Evolutionary conservation across 2,113 vertebrate genomes (phyloP).

Genomic region (Corythornis madagascariensis): DNA sequence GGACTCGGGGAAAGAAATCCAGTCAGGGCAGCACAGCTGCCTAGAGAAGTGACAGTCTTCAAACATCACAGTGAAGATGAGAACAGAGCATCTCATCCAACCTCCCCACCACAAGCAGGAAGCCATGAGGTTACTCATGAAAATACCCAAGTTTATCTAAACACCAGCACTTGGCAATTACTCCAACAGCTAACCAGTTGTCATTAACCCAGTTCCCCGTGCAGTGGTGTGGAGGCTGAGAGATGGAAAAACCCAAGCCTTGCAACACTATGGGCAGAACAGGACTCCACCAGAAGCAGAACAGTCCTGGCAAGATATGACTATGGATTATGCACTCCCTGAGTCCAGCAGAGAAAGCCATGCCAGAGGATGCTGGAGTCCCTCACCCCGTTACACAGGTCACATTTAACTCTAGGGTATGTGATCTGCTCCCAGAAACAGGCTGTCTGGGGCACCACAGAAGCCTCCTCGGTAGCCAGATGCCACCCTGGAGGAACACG

Average conservation of each 20-base stretch:
- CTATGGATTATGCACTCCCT: not conserved
- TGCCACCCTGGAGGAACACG: not conserved
- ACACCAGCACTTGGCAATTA: not conserved
- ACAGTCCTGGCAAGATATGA: not conserved
- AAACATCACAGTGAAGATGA: not conserved
- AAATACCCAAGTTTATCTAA: not conserved
- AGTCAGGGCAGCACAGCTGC: not conserved
- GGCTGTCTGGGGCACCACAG: not conserved
- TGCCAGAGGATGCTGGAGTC: not conserved
- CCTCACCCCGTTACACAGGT: not conserved
- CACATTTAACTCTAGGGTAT: not conserved
- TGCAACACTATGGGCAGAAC: not conserved
- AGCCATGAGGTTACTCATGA: not conserved
- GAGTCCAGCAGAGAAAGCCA: constrained; percentile 14
- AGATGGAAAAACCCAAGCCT: not conserved
- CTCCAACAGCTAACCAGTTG: not conserved
- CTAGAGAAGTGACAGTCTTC: not conserved
- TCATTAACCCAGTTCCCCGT: not conserved
- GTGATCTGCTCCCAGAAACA: not conserved
- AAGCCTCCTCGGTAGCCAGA: not conserved
- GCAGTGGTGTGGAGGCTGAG: not conserved
- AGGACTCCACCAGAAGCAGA: not conserved
- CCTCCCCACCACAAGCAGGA: not conserved
- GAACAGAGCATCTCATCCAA: not conserved
- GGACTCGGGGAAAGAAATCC: not conserved